Evolutionary conservation across 2,797 vertebrate genomes (phyloP).

Genomic region (Fistularia tabacaria): DNA sequence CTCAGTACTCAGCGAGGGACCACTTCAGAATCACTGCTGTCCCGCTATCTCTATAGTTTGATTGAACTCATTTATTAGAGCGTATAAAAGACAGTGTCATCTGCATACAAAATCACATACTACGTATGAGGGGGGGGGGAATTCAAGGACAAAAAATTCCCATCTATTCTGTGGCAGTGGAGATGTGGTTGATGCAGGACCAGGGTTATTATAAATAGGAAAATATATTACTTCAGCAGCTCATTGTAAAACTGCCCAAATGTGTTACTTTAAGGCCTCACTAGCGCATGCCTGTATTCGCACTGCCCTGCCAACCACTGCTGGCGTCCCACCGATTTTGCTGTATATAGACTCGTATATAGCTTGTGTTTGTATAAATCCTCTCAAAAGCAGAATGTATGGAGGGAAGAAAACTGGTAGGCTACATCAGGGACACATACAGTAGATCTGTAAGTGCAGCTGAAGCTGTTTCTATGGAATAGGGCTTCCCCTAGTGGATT

Average conservation of each 20-base stretch:
- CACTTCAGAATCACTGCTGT: conserved; percentile 22
- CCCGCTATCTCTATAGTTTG: conserved; percentile 9
- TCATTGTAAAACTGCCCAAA: conserved; percentile 40
- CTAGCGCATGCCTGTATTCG: conserved; percentile 45
- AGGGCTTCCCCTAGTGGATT: conserved; percentile 45
- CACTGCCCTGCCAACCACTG: conserved; percentile 53
- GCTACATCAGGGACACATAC: conserved; percentile 55
- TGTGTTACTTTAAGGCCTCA: conserved; percentile 39
- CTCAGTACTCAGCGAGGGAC: conserved; percentile 50
- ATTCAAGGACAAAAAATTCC: too few species aligned
- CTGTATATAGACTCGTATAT: conserved; percentile 51
- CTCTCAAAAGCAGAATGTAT: conserved; percentile 53
- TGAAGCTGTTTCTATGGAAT: conserved; percentile 19
- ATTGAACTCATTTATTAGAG: too few species aligned
- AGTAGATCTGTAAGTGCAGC: conserved; percentile 34
- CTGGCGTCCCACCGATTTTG: conserved; percentile 27
- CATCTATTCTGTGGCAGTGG: neutral
- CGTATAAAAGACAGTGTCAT: too few species aligned
- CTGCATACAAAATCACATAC: too few species aligned
- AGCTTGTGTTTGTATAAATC: conserved; percentile 44
- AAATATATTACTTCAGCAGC: conserved; percentile 31
- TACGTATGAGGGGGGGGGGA: too few species aligned
- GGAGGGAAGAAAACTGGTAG: conserved; percentile 47
- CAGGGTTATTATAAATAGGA: neutral
- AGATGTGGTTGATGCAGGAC: neutral